Base-by-base conservation (phyloP, 1,140 invertebrate species). In the Ceratina australensis region DNA sequence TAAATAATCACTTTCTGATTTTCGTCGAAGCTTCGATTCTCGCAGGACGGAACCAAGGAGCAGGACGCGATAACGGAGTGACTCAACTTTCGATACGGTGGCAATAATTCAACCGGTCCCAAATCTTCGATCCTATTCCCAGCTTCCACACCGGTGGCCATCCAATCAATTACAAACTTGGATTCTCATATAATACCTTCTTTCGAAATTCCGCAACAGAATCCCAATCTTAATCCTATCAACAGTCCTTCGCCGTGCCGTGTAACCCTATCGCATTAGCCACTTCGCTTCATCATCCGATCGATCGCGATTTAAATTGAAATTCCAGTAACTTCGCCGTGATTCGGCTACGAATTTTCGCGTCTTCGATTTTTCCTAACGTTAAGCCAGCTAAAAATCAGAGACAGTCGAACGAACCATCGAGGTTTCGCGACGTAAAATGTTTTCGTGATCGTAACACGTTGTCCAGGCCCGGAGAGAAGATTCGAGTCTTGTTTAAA, bases 401-500 rank as follows among this genome's bases (percentile, higher is more conserved):
- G 33, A 3, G 3, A 7, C 33, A 3, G 28, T 63, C 68, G 75
- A 47, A 60, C 0, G 5, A 22, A 4, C 16, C 13, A 15, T 12
- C 33, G 33, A 42, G 10, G 33, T 42, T 10, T 5, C 33, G 10
- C 10, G 8, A 5, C 33, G 33, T 10, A 42, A 42, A 42, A 42
- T 42, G 5, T 42, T 42, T 42, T 42, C 10, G n/a, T 10, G n/a
- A 42, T 33, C 16, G 26, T 7, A 20, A 54, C 22, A 47, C 28
- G 56, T 18, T 15, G 20, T 7, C 7, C 18, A 7, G 18, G 26
- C 28, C 15, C 50, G 12, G 47, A 13, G 54, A 2, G 3, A n/a
- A 28, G 3, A n/a, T 49, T 49, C 28, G 66, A 63, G 42, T 79
- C 66, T 75, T 75, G 80, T 75, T 82, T 67, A 66, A 75, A 83